A percentile compares a stretch with the other conserved stretches of the same genome.
phyloP scores from a whole-genome alignment of 2,113 vertebrate species.

The Dasyurus viverrinus region DNA sequence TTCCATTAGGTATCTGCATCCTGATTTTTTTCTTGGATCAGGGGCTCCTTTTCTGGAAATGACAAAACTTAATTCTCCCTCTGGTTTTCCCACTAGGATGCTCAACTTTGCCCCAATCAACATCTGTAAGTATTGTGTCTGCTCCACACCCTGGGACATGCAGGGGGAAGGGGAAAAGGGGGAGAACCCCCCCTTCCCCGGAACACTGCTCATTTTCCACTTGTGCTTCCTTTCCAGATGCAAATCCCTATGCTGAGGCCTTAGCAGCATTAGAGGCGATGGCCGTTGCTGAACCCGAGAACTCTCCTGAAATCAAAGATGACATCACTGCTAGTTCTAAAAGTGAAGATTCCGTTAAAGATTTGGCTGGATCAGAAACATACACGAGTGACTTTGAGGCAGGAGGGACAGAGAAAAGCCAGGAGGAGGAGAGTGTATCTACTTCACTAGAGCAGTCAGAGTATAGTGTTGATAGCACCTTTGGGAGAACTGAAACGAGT shows the following conservation, averaged over 20 bases:
- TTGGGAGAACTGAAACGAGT: background rate
- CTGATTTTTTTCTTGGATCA: background rate
- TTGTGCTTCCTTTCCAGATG: background rate
- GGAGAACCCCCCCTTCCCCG: background rate
- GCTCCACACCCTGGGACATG: background rate
- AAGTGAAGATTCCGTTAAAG: too few species aligned
- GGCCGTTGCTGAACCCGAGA: background rate
- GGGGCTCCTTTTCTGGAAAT: background rate
- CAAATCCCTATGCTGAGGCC: background rate
- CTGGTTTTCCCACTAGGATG: background rate
- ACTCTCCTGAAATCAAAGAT: background rate
- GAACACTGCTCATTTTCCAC: background rate
- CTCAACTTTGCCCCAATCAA: background rate
- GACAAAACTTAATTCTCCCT: background rate
- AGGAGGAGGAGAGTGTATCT: background rate
- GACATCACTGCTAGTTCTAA: constrained; percentile 71
- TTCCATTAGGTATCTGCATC: background rate
- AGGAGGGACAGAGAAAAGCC: too few species aligned
- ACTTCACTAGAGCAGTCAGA: background rate
- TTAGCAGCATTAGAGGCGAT: background rate
- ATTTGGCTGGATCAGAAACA: background rate
- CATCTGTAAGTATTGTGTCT: background rate
- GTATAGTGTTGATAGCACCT: background rate
- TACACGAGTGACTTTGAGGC: background rate
- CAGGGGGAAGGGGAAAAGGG: background rate